phyloP scores from a whole-genome alignment of 2,888 invertebrate species.

The Notodonta dromedarius region DNA sequence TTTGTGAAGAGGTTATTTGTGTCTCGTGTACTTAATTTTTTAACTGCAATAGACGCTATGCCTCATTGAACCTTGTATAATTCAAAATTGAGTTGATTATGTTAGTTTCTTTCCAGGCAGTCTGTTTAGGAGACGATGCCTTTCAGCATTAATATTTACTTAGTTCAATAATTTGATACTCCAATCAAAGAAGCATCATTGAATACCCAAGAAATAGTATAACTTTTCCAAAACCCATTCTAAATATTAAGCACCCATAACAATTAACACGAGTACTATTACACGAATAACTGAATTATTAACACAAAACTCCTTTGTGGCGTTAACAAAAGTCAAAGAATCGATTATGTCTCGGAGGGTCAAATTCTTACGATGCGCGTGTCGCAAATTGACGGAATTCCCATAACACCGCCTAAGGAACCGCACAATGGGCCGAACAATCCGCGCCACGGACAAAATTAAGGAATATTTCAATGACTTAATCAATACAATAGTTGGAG shows the following conservation, averaged over 20 bases:
- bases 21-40: no score
- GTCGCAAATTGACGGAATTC: conserved; percentile 77
- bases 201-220: not conserved
- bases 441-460: conserved; percentile 60
- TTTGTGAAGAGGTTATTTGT: no score
- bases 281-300: conserved; percentile 70
- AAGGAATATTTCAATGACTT: conserved; percentile 76
- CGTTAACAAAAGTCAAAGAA: conserved; percentile 57
- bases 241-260: conserved; percentile 47
- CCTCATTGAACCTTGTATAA: no score
- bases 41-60: no score
- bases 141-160: not conserved
- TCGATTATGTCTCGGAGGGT: conserved; percentile 64
- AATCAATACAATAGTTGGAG: conserved; percentile 79
- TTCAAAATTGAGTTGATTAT: no score
- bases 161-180: not conserved
- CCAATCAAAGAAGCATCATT: not conserved
- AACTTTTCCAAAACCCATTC: not conserved
- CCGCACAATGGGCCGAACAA: conserved; percentile 63
- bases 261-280: conserved; percentile 68
- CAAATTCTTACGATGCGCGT: conserved; percentile 72
- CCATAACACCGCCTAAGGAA: conserved; percentile 77
- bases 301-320: conserved; percentile 69
- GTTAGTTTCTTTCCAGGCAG: no score
- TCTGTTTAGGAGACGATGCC: no score